phyloP scores from a whole-genome alignment of 2,888 invertebrate species.

The Leuctra nigra region DNA sequence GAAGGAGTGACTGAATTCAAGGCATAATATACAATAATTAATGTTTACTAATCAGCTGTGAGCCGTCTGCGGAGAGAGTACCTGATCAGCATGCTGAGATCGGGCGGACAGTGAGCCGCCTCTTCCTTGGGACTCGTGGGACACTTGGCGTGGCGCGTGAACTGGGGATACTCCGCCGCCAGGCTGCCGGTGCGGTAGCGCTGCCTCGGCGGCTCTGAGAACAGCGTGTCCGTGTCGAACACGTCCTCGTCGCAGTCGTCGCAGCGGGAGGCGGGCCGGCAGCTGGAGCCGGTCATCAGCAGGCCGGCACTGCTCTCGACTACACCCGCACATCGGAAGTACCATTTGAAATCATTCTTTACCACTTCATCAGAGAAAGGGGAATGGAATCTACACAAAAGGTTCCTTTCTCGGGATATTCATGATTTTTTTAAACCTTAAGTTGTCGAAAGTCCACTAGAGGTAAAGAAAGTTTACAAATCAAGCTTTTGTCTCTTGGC shows the following conservation, averaged over 20 bases:
- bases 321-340: too few relatives aligned
- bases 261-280: conserved; percentile 50
- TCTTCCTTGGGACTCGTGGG: conserved; percentile 32
- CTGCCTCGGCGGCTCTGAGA: conserved; percentile 3
- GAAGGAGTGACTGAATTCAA: too few relatives aligned
- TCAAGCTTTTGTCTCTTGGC: too few relatives aligned
- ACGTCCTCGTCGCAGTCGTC: conserved; percentile 36
- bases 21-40: not conserved
- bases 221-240: conserved; percentile 19
- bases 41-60: too few relatives aligned
- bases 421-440: too few relatives aligned
- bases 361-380: too few relatives aligned
- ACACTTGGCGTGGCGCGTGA: conserved; percentile 19
- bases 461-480: too few relatives aligned
- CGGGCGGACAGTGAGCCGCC: conserved; percentile 26
- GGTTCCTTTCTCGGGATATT: too few relatives aligned
- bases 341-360: too few relatives aligned
- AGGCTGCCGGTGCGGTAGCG: conserved; percentile 8
- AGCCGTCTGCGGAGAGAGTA: conserved; percentile 20
- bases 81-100: conserved; percentile 32
- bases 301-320: conserved; percentile 47
- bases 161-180: not conserved
- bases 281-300: conserved; percentile 42
- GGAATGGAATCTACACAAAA: too few relatives aligned
- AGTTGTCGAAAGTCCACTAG: too few relatives aligned